Base-by-base conservation (phyloP, 2,888 invertebrate genomes). In the Pseudococcus longispinus region DNA sequence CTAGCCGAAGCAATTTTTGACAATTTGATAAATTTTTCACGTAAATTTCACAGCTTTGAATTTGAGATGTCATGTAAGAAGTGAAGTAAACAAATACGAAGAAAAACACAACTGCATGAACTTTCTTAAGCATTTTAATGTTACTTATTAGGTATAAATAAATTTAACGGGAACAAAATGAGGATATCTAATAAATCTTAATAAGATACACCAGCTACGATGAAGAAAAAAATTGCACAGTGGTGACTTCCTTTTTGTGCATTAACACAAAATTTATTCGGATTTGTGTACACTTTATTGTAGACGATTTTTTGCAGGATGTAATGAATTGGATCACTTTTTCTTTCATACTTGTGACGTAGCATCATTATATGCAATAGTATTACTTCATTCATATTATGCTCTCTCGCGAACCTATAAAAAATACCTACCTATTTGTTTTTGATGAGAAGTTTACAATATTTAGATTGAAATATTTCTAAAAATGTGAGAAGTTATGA, bases 131-230 rank as follows among this genome's bases (percentile, higher is more conserved):
- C 20, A 60, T 20, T 60, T 70, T 18, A 29, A 70, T 70, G 70
- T 70, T 29, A n/a, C n/a, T n/a, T n/a, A 23, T 37, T 80, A 23
- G 23, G 15, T 37, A 82, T 42, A 44, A 82, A 60, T 51, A n/a
- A 29, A 60, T 18, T 60, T n/a, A 82, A 82, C 20, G 42, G 46
- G 20, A 83, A 37, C 60, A 84, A 55, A 55, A 51, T 60, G 37
- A 55, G 84, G 84, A 84, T 84, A 84, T 84, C 60, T 84, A 84
- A 60, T 84, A 84, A 84, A 84, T 37, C 60, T 37, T 84, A 37
- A 84, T 84, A 20, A 83, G 26, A 29, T 83, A 83, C 29, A 20
- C 83, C 26, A 15, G 83, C 15, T 2, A 51, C 26, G 44, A 46
- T 13, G 44, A 83, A 20, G 74, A 82, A 83, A 51, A 84, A 55